phyloP scores from a whole-genome alignment of 2,113 vertebrate species.

The Callipepla squamata region DNA sequence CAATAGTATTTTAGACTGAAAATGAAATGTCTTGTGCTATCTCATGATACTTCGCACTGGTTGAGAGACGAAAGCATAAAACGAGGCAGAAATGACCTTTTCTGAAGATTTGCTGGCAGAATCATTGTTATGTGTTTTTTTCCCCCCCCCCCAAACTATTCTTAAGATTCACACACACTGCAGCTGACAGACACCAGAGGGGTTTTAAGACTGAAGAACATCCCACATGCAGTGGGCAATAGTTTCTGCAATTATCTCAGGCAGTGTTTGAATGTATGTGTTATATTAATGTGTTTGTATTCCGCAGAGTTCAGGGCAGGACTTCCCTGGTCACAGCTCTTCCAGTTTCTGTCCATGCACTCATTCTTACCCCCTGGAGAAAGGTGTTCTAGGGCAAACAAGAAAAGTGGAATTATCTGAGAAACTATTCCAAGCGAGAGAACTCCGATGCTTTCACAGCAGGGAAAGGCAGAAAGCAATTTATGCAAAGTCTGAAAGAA shows the following conservation, averaged over 20 bases:
- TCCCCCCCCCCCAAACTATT: background rate
- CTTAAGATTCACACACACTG: background rate
- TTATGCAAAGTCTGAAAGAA: background rate
- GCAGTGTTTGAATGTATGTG: background rate
- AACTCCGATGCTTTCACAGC: background rate
- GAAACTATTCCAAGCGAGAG: background rate
- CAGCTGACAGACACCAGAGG: background rate
- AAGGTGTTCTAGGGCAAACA: background rate
- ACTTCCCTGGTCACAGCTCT: background rate
- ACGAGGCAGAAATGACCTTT: background rate
- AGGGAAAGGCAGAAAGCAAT: background rate
- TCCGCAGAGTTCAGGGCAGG: background rate
- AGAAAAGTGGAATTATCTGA: background rate
- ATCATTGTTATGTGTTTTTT: background rate
- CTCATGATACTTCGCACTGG: background rate
- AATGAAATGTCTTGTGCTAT: too few relatives aligned
- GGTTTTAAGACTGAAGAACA: background rate
- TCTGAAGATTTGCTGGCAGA: background rate
- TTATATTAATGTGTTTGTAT: background rate
- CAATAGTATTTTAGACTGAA: background rate
- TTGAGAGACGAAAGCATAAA: background rate
- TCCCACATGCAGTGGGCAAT: rapidly evolving
- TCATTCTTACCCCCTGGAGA: background rate
- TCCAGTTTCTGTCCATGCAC: background rate
- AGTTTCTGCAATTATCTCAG: rapidly evolving